Conservation (phyloP, 2,888 invertebrate species). For the Netelia virgata region DNA sequence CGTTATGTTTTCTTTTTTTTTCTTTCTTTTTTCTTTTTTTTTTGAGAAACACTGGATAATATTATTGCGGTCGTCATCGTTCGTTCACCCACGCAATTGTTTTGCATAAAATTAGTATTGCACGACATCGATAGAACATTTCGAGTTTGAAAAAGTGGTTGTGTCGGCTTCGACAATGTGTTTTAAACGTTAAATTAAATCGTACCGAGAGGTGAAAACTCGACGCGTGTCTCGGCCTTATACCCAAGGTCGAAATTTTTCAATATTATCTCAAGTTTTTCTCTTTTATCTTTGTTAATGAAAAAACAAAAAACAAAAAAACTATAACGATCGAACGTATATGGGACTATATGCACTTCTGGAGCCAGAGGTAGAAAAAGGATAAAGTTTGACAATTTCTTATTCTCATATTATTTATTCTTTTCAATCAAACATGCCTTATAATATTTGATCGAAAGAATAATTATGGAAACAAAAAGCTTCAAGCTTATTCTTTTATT, state of each 20-base stretch:
- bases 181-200: constrained; percentile 49
- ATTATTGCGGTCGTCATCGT: constrained; percentile 35
- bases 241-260: not conserved
- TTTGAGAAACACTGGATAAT: constrained; percentile 61
- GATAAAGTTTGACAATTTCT: no score
- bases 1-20: constrained; percentile 44
- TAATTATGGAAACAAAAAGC: no score
- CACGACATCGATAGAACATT: constrained; percentile 78
- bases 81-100: constrained; percentile 50
- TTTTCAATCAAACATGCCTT: no score
- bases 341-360: no score
- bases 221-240: constrained; percentile 14
- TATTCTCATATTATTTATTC: no score
- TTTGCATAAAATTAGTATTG: constrained; percentile 74
- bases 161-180: constrained; percentile 57
- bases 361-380: no score
- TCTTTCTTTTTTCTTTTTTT: constrained; percentile 19
- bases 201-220: constrained; percentile 41
- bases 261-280: no score
- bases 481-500: constrained; percentile 29
- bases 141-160: constrained; percentile 74
- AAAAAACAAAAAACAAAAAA: no score
- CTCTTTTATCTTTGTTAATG: no score
- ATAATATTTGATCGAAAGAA: no score
- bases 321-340: no score